These are phyloP conservation scores for Xylophagus ater DNA, from an alignment of 2,888 invertebrate genomes.

Conservation along the genomic window DNA sequence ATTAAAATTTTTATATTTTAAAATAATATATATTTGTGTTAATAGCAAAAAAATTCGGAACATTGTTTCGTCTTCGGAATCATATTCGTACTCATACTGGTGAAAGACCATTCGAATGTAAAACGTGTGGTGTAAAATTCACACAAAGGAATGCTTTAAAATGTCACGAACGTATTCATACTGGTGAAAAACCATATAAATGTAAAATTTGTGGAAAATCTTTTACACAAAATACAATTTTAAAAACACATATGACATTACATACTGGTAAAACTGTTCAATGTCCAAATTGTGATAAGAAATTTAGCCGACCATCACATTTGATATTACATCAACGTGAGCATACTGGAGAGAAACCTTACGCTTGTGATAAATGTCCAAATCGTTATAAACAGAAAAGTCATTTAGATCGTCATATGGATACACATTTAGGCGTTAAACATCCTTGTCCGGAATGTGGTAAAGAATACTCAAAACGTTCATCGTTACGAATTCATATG, in stretches of 20 bases:
- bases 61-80: conserved; percentile 26
- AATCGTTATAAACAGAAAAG: conserved; percentile 30
- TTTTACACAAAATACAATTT: conserved; percentile 29
- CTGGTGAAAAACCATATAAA: conserved; percentile 29
- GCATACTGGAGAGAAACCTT: conserved; percentile 30
- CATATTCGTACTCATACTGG: conserved; percentile 29
- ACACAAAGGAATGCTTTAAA: conserved; percentile 26
- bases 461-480: conserved; percentile 17
- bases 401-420: conserved; percentile 30
- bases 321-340: conserved; percentile 28
- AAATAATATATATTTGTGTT: background rate
- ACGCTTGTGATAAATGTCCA: conserved; percentile 26
- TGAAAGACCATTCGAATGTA: conserved; percentile 28
- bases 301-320: conserved; percentile 29
- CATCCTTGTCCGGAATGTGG: conserved; percentile 17
- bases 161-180: conserved; percentile 29
- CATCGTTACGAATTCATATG: conserved; percentile 20
- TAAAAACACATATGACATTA: conserved; percentile 30
- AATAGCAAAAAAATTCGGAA: conserved; percentile 28
- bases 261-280: conserved; percentile 30
- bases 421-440: conserved; percentile 26
- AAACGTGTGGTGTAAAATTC: conserved; percentile 27
- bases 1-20: conserved; percentile 1
- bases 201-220: conserved; percentile 29
- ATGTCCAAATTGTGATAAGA: conserved; percentile 30